phyloP scores from a whole-genome alignment of 2,113 vertebrate genomes.

The Ctenomys sociabilis region DNA sequence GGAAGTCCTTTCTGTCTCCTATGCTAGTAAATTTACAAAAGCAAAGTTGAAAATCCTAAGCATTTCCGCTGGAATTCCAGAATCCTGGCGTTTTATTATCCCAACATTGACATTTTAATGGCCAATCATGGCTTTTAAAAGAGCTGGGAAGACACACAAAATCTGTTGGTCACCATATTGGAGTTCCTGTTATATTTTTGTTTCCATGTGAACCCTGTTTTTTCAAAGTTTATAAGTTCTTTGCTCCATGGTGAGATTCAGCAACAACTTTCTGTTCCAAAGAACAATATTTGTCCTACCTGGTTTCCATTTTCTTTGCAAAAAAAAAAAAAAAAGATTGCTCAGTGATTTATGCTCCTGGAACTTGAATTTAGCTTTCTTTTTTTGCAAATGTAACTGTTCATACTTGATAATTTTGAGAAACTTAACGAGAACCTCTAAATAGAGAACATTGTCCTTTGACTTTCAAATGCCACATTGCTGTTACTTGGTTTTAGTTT shows the following conservation, averaged over 20 bases:
- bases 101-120: neutral
- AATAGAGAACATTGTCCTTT: neutral
- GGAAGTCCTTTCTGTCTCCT: neutral
- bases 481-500: neutral
- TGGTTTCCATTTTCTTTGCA: constrained; percentile 48
- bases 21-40: neutral
- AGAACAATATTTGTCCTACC: constrained; percentile 58
- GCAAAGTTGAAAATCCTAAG: neutral
- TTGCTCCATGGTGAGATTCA: constrained; percentile 54
- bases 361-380: neutral
- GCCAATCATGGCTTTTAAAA: neutral
- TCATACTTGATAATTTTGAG: neutral
- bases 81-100: constrained; percentile 2
- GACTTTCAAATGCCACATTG: neutral
- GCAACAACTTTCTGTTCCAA: constrained; percentile 67
- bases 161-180: neutral
- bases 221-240: constrained; percentile 63
- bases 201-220: constrained; percentile 72
- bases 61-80: constrained; percentile 14
- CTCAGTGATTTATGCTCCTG: neutral
- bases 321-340: neutral
- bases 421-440: neutral
- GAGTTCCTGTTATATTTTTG: constrained; percentile 61
- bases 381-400: neutral
- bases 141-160: neutral